phyloP scores from a whole-genome alignment of 2,797 vertebrate genomes.

The Thamnophis elegans region DNA sequence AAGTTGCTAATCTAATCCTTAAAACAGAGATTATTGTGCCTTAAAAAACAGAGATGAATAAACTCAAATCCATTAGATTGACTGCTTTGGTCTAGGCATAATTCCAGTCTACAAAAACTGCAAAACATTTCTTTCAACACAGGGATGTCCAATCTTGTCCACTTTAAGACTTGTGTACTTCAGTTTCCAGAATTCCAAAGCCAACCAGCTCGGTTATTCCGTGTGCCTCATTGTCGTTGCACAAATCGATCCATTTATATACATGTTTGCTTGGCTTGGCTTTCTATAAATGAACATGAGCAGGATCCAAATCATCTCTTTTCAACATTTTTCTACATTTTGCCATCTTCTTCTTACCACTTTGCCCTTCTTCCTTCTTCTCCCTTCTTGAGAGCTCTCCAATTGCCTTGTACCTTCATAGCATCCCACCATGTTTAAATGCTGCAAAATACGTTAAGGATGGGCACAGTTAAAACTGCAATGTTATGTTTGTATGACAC shows the following conservation, averaged over 20 bases:
- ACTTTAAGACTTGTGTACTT: background rate
- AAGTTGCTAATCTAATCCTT: background rate
- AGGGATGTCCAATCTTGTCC: background rate
- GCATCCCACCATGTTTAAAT: background rate
- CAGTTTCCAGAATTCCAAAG: background rate
- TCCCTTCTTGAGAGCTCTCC: background rate
- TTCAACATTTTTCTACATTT: background rate
- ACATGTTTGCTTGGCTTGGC: background rate
- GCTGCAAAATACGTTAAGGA: background rate
- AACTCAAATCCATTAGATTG: background rate
- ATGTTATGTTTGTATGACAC: background rate
- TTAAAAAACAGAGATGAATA: background rate
- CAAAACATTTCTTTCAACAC: background rate
- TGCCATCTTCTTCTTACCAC: background rate
- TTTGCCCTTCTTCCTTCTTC: background rate
- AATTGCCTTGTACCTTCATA: background rate
- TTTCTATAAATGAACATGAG: background rate
- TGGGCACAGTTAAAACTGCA: background rate
- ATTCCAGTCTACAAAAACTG: background rate
- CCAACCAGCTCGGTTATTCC: background rate
- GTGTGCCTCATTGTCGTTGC: background rate
- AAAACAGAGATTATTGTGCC: background rate
- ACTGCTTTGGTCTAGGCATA: background rate
- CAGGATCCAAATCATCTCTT: background rate
- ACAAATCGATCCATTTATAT: background rate